Evolutionary conservation across 23 tunicate species (phyloP).

Genomic region (Styela plicata): DNA sequence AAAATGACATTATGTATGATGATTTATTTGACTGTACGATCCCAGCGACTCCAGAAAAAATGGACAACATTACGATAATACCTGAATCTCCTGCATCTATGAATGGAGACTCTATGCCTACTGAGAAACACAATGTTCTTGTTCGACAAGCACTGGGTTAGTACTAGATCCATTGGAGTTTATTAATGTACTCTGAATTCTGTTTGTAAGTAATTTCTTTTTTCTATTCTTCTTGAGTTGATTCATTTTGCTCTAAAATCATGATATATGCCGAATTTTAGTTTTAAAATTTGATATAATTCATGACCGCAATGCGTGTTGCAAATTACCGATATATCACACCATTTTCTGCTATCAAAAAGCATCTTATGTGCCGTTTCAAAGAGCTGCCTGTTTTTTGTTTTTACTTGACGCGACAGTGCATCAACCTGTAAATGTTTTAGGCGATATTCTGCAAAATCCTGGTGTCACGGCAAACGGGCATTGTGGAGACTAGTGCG

Average conservation of each 20-base stretch:
- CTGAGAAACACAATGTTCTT: too few relatives aligned
- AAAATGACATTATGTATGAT: neutral
- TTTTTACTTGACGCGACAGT: too few relatives aligned
- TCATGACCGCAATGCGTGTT: neutral
- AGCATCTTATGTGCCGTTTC: too few relatives aligned
- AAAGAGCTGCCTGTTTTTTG: too few relatives aligned
- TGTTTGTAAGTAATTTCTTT: too few relatives aligned
- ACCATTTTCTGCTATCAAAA: too few relatives aligned
- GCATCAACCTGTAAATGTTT: too few relatives aligned
- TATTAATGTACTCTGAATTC: neutral
- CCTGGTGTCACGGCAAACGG: too few relatives aligned
- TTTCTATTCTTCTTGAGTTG: too few relatives aligned
- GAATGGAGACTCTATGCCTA: neutral
- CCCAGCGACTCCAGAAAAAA: conserved; percentile 9
- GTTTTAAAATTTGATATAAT: neutral
- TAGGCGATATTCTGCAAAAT: too few relatives aligned
- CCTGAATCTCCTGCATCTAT: conserved; percentile 10
- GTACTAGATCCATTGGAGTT: neutral
- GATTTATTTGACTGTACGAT: conserved; percentile 4
- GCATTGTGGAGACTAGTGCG: too few relatives aligned
- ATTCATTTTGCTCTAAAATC: neutral
- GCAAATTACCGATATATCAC: neutral
- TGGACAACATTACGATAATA: conserved; percentile 11
- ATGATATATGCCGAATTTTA: neutral
- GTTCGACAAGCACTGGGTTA: neutral